Percentiles rank a stretch among this genome's conserved stretches.
Evolutionary conservation across 1,140 invertebrate genomes (phyloP).

Genomic region (Anastrepha ludens): DNA sequence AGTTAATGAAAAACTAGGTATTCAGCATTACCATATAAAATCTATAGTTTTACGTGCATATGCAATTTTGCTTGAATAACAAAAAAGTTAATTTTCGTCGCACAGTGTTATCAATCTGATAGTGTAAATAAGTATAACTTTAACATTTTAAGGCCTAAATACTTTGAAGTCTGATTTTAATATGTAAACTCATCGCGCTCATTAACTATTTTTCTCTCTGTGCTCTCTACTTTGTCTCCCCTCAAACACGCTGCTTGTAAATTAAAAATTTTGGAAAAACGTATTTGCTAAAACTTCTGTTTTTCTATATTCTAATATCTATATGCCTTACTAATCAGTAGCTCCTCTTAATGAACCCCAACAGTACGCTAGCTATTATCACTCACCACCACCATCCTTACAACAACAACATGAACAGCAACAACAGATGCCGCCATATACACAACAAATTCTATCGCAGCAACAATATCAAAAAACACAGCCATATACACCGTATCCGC

Average conservation of each 20-base stretch:
- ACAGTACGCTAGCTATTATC: conserved; percentile 55
- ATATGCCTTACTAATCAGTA: conserved; percentile 42
- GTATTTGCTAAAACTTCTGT: not conserved
- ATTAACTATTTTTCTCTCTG: conserved; percentile 13
- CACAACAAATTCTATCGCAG: not conserved
- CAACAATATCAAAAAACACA: not conserved
- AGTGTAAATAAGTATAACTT: too few relatives aligned
- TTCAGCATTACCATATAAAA: too few relatives aligned
- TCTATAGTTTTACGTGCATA: too few relatives aligned
- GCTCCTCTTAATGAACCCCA: conserved; percentile 48
- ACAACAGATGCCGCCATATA: conserved; percentile 33
- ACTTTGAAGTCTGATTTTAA: too few relatives aligned
- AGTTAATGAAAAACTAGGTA: too few relatives aligned
- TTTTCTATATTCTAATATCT: conserved; percentile 33
- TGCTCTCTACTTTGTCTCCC: conserved; percentile 7
- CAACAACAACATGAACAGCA: conserved; percentile 55
- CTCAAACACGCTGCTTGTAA: conserved; percentile 24
- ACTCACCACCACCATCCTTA: conserved; percentile 19
- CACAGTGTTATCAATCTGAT: too few relatives aligned
- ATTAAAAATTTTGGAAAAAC: conserved; percentile 9
- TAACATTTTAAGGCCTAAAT: too few relatives aligned
- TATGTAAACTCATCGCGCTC: not conserved
- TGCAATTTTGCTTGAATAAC: too few relatives aligned
- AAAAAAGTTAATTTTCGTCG: too few relatives aligned
- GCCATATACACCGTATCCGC: not conserved